Base-by-base conservation (phyloP, 1,140 invertebrate species). In the Heliothis virescens region DNA sequence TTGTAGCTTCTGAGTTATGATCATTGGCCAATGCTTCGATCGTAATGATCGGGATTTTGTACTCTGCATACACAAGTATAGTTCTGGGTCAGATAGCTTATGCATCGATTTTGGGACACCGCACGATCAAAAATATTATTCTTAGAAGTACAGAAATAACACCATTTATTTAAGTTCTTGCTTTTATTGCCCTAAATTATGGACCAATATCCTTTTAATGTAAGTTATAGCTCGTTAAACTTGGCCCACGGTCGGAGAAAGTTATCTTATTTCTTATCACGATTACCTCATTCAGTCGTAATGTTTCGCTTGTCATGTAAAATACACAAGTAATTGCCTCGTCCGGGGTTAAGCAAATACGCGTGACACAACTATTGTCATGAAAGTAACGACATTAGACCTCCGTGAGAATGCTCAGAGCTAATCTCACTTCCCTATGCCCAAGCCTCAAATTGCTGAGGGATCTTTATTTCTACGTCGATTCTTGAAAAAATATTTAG, bases 1-100 rank as follows among this genome's bases (percentile, higher is more conserved):
- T 67, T 67, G 41, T 52, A 71, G 67, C 67, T 71, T 52, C 67
- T 71, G 67, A 71, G n/a, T 71, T 71, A 71, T 71, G 67, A 71
- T 71, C 67, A 71, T 71, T 71, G 67, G 67, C 47, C 47, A 71
- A 71, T 52, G 16, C 18, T 53, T 53, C 48, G 67, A 71, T 71
- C 12, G 18, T 53, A 52, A 71, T 71, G 67, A 71, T 71, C 18
- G 48, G 18, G 48, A 71, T 71, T 71, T 71, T 71, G 5, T 53
- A 29, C 12, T 52, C 48, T 71, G 12, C 29, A 16, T 16, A 29
- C 15, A 47, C 4, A 34, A n/a, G 26, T 47, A 41, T 13, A 21
- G 9, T 62, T 18, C n/a, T 67, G 2, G 9, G 41, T 21, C 12
- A 12, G n/a, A 34, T 65, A 47, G 63, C 63, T 67, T 67, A 41